Conservation (phyloP, 2,797 vertebrate genomes). For the Rachycentron canadum region DNA sequence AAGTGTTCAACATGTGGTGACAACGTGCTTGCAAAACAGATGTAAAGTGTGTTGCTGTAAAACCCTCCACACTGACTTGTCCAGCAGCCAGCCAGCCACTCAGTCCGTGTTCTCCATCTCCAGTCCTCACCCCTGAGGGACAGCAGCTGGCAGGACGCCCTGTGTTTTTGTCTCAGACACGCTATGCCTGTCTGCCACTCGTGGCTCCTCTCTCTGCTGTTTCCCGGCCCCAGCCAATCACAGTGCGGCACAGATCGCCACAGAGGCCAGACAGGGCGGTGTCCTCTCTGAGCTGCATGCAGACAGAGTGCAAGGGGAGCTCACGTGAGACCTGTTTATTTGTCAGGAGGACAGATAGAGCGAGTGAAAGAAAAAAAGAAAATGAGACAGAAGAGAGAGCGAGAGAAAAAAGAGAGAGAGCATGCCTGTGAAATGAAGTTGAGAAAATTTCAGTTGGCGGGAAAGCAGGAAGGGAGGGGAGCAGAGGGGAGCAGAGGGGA, state of each 20-base stretch:
- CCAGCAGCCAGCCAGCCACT: slow-evolving; percentile 61
- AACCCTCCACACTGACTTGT: slow-evolving; percentile 55
- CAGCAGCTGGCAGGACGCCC: slow-evolving; percentile 76
- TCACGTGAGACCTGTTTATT: slow-evolving; percentile 79
- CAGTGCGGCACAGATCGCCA: slow-evolving; percentile 34
- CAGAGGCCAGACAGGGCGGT: slow-evolving; percentile 77
- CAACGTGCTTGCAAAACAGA: slow-evolving; percentile 56
- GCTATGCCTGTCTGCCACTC: slow-evolving; percentile 69
- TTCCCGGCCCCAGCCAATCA: slow-evolving; percentile 55
- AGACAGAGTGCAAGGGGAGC: slow-evolving; percentile 57
- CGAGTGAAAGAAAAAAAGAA: slow-evolving; percentile 18
- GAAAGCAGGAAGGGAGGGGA: slow-evolving; percentile 55
- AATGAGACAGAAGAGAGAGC: slow-evolving; percentile 20
- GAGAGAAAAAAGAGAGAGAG: slow-evolving; percentile 10
- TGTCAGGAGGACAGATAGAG: slow-evolving; percentile 58
- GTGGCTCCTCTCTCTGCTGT: slow-evolving; percentile 46
- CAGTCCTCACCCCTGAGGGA: slow-evolving; percentile 68
- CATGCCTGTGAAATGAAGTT: slow-evolving; percentile 57
- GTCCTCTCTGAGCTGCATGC: slow-evolving; percentile 50
- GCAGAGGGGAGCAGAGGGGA: slow-evolving; percentile 27
- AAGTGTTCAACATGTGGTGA: slow-evolving; percentile 49
- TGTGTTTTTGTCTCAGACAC: slow-evolving; percentile 79
- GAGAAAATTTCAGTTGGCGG: slow-evolving; percentile 69
- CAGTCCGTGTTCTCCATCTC: slow-evolving; percentile 55
- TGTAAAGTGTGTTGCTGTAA: slow-evolving; percentile 45